These are phyloP conservation scores for Dendrocincla fuliginosa DNA, from an alignment of 2,797 vertebrate genomes.

Conservation along the genomic window DNA sequence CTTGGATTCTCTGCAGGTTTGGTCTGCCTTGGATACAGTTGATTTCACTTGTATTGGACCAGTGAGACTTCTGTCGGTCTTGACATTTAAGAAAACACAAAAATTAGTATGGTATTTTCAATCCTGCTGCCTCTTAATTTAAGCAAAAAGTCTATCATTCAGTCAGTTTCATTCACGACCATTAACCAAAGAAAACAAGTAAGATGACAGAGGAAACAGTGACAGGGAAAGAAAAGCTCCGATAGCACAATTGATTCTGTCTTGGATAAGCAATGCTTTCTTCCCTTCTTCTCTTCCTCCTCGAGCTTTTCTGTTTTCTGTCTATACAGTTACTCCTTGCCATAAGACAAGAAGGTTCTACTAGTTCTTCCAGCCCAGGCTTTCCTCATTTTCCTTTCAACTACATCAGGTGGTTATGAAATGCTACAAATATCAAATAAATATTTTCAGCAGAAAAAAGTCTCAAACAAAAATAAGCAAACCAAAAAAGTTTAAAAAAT, in stretches of 20 bases:
- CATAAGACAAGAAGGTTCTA: neutral
- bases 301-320: neutral
- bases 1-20: neutral
- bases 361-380: neutral
- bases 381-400: neutral
- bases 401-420: neutral
- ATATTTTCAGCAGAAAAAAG: neutral
- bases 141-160: neutral
- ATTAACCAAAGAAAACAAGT: neutral
- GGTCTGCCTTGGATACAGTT: neutral
- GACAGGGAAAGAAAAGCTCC: neutral
- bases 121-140: neutral
- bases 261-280: neutral
- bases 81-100: neutral
- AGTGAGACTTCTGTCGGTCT: neutral
- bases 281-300: neutral
- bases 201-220: neutral
- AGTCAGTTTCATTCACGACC: neutral
- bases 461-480: neutral
- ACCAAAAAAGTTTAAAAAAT: neutral
- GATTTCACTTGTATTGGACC: neutral
- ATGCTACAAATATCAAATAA: neutral
- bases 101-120: neutral
- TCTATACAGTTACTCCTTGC: neutral
- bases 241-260: neutral